Conservation (phyloP, 2,797 vertebrate species). For the Smutsia gigantea region DNA sequence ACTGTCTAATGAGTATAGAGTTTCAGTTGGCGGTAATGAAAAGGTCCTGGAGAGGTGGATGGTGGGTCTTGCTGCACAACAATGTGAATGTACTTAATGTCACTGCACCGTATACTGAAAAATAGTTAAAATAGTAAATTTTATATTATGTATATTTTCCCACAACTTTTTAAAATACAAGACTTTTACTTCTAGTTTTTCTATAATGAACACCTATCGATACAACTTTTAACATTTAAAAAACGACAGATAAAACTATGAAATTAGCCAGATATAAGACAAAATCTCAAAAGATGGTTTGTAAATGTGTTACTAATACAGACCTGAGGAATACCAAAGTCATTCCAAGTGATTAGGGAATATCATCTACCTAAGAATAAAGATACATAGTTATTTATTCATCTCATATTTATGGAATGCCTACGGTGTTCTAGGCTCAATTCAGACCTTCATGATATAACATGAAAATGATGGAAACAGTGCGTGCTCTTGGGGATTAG, state of each 20-base stretch:
- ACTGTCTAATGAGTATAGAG: neutral
- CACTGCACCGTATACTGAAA: neutral
- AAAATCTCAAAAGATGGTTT: neutral
- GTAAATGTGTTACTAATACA: neutral
- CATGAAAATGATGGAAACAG: neutral
- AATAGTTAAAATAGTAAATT: neutral
- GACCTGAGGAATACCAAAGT: neutral
- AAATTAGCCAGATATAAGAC: neutral
- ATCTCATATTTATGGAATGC: neutral
- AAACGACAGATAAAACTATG: neutral
- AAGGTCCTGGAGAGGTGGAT: neutral
- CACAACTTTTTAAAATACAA: neutral
- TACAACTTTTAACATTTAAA: neutral
- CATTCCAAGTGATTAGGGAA: neutral
- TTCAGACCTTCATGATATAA: neutral
- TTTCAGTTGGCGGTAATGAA: neutral
- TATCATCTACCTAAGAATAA: neutral
- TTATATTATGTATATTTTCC: neutral
- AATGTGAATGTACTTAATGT: neutral
- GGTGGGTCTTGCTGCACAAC: neutral
- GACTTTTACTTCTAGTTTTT: neutral
- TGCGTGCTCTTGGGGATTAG: neutral
- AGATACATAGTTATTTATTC: neutral
- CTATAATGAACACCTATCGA: neutral
- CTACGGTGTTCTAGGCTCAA: neutral